Percentiles rank a stretch among this genome's conserved stretches.
Evolutionary conservation across 2,113 vertebrate species (phyloP).

Genomic region (Tapirus terrestris): DNA sequence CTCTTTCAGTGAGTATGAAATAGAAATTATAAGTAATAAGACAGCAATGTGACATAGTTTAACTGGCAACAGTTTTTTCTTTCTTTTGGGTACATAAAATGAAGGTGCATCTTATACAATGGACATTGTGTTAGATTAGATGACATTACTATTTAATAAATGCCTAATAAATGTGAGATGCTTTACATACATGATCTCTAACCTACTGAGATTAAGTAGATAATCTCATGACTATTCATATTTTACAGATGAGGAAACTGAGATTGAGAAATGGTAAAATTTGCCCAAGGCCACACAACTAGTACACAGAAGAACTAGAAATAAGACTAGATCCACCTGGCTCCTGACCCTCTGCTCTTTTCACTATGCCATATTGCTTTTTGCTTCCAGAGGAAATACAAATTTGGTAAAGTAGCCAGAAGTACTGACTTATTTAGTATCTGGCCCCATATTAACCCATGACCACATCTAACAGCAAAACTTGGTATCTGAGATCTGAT

Average conservation of each 20-base stretch:
- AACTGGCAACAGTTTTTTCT: not conserved
- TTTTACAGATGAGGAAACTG: not conserved
- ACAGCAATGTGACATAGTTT: not conserved
- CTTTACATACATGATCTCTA: not conserved
- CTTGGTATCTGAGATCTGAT: not conserved
- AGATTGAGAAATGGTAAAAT: not conserved
- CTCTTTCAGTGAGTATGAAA: not conserved
- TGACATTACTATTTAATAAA: not conserved
- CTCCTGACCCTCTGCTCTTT: not conserved
- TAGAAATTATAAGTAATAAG: not conserved
- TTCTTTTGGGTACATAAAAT: not conserved
- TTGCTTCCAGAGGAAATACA: not conserved
- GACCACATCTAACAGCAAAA: conserved; percentile 6
- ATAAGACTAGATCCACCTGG: not conserved
- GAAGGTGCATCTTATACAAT: not conserved
- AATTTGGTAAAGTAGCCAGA: not conserved
- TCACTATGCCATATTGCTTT: not conserved
- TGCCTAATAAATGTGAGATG: not conserved
- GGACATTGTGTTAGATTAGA: not conserved
- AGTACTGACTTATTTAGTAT: not conserved
- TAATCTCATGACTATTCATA: not conserved
- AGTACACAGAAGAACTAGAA: not conserved
- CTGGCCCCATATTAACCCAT: not conserved
- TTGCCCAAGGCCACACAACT: not conserved
- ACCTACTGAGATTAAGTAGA: not conserved